These are phyloP conservation scores for Tetramorium simillimum DNA, from an alignment of 1,140 invertebrate species.

Conservation along the genomic window DNA sequence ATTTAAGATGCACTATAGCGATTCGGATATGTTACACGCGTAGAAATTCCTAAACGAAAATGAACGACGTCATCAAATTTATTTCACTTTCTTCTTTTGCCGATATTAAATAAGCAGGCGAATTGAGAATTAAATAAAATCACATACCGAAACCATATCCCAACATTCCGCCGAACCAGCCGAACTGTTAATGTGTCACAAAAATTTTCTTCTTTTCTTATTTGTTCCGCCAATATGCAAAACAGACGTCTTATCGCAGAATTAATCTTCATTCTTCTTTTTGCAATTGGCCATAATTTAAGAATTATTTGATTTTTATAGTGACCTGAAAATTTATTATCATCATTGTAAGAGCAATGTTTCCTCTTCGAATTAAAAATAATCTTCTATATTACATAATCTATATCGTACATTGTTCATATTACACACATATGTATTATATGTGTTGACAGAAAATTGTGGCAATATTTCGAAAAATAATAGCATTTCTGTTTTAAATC, in stretches of 20 bases:
- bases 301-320: neutral
- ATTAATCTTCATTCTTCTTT: neutral
- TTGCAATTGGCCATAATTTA: neutral
- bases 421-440: neutral
- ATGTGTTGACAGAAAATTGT: neutral
- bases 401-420: neutral
- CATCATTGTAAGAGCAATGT: neutral
- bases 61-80: conserved; percentile 26
- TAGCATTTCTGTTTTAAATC: neutral
- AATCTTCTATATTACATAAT: neutral
- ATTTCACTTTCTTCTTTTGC: neutral
- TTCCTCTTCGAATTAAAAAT: neutral
- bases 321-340: neutral
- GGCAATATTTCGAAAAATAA: neutral
- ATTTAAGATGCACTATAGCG: neutral
- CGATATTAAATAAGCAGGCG: neutral
- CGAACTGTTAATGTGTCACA: conserved; percentile 4
- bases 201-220: conserved; percentile 7
- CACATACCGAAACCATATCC: neutral
- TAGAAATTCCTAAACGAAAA: neutral
- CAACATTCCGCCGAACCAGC: neutral
- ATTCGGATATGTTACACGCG: neutral
- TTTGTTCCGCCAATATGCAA: neutral
- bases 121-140: conserved; percentile 32
- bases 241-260: neutral